Base-by-base conservation (phyloP, 2,888 invertebrate species). In the Campopleginae sp. region DNA sequence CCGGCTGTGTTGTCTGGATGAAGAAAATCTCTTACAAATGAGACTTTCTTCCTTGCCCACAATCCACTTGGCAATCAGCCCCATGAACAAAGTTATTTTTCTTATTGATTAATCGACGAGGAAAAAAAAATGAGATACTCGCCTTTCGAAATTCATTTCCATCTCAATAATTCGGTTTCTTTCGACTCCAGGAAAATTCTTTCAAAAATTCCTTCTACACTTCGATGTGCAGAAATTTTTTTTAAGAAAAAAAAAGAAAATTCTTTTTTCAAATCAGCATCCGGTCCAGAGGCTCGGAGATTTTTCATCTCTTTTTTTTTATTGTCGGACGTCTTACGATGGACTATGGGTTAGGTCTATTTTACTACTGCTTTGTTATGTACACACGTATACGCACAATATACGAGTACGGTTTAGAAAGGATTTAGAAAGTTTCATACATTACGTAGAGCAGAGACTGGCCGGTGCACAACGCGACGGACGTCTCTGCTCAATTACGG, bases 381-480 rank as follows among this genome's bases (percentile, higher is more conserved):
- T 51, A 66, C 42, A 51, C 23, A 33, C 61, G 42, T 51, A 23
- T 51, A 65, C 42, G 48, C 31, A 76, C 44, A 63, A 65, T 48
- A 48, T 38, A 76, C 65, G 23, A 23, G 63, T 84, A 82, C 82
- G 81, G 83, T 86, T 88, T 88, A 88, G 88, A 89, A 89, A 89
- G 88, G 88, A 87, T 89, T 90, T 90, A 90, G 90, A 90, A 90
- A 90, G 90, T 90, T 86, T 85, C 84, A 80, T 88, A 75, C 85
- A 86, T 86, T 83, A 86, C 75, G 85, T 77, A 82, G 86, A 79
- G n/a, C n/a, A 82, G 84, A 79, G 82, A 82, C 82, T 68, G 72
- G 82, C 82, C 63, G 72, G 82, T 76, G 85, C 85, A 88, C 85
- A 86, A 80, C 76, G 79, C 76, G 79, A 85, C 80, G 84, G 86